Evolutionary conservation across 2,888 invertebrate genomes (phyloP), one percentile per base, ranked within the genome.

Genomic region (Pyrochroa serraticornis): DNA sequence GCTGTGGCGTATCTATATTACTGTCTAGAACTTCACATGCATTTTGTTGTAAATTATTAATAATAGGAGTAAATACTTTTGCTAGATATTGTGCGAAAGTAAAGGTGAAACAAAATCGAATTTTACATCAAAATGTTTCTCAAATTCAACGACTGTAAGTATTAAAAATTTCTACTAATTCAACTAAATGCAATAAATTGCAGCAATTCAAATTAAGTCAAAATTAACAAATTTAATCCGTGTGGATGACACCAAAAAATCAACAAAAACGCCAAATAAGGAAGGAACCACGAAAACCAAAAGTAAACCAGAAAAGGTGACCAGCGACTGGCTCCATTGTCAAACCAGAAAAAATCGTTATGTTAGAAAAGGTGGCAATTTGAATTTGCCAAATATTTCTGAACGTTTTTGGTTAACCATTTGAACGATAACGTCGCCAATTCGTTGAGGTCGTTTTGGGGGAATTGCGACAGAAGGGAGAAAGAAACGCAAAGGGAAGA

Each of bases 381-480:
- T 70, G 50, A 65, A 64, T 41, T 36, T 69, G 44, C 50, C 64
- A 1, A 70, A 62, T 36, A 53, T 66, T 32, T 65, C 64, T 3
- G 62, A 68, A 33, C 58, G 64, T 71, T 68, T 48, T 60, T 64
- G 2, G 38, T 70, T n/a, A 55, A 47, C 22, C 67, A 68, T 54
- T 55, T 71, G 7, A 70, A 71, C 38, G 46, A 62, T 33, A 70
- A 71, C 13, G 51, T 70, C 5, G 65, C 62, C 1, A 60, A 67
- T 37, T 64, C 70, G 1, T 44, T 70, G 8, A 64, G 67, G 0
- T 70, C 70, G 5, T 57, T 65, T 46, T 47, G 60, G 6, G 51
- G 61, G 38, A 64, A 32, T 7, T 56, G 56, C 34, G 48, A 54
- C 44, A 9, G 12, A 3, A 36, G 12, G 31, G 8, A 3, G 10